A percentile compares a stretch with the other conserved stretches of the same genome.
Conservation (phyloP, 2,113 vertebrate species). For the Cairina moschata region DNA sequence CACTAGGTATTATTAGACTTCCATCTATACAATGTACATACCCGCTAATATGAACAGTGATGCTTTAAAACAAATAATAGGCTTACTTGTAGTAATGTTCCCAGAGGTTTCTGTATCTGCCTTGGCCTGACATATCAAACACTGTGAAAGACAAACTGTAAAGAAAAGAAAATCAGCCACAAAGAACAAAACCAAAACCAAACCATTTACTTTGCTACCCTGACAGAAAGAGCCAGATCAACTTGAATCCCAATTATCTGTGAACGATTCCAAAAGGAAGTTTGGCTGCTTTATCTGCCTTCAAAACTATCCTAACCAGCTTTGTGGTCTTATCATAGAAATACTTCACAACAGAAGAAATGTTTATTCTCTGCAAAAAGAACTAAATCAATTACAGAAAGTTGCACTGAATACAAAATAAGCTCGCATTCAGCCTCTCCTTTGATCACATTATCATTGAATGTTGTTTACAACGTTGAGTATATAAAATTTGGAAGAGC, state of each 20-base stretch:
- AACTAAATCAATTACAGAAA: neutral
- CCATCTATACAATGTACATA: neutral
- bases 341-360: neutral
- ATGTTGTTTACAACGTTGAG: neutral
- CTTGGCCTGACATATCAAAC: constrained; percentile 99
- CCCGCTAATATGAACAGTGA: neutral
- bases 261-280: neutral
- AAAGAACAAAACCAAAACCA: neutral
- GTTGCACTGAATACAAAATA: neutral
- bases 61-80: neutral
- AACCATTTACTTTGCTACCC: neutral
- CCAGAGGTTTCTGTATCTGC: constrained; percentile 98
- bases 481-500: neutral
- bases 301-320: neutral
- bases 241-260: neutral
- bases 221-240: neutral
- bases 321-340: neutral
- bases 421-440: neutral
- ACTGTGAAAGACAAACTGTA: constrained; percentile 96
- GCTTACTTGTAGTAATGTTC: constrained; percentile 99
- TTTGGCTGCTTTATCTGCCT: neutral
- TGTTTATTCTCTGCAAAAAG: neutral
- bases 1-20: neutral
- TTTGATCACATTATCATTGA: neutral
- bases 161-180: constrained; percentile 11